Conservation (phyloP, 2,797 vertebrate genomes). For the Pseudochirops cupreus region DNA sequence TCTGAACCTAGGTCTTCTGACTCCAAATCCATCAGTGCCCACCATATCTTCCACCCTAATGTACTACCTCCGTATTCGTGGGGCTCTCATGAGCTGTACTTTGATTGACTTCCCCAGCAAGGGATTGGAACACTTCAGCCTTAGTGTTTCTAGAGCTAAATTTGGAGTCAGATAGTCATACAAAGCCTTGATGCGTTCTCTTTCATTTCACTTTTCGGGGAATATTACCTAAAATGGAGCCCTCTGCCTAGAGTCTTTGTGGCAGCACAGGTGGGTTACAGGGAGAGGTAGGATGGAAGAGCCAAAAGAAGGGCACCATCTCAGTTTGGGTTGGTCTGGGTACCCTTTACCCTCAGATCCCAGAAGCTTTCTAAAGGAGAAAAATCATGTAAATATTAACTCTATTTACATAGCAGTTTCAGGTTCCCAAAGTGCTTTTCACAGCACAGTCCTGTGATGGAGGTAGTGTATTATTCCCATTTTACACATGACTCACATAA, state of each 20-base stretch:
- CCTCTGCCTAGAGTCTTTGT: neutral
- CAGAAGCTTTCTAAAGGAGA: neutral
- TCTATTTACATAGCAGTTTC: neutral
- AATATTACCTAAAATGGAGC: neutral
- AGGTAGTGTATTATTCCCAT: neutral
- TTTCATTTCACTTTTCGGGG: neutral
- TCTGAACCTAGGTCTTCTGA: neutral
- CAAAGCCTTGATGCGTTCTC: neutral
- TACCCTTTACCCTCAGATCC: neutral
- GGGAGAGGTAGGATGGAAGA: neutral
- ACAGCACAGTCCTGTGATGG: neutral
- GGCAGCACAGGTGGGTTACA: too few relatives aligned
- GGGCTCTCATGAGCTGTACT: neutral
- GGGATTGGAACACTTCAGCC: neutral
- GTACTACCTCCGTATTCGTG: neutral
- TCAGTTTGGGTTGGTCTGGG: neutral
- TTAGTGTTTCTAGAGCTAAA: neutral
- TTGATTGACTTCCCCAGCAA: neutral
- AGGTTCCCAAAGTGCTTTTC: neutral
- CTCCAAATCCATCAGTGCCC: neutral
- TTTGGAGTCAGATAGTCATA: neutral
- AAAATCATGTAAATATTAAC: neutral
- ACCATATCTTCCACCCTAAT: neutral
- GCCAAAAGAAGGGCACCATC: neutral
- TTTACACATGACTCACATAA: neutral